phyloP scores from a whole-genome alignment of 1,140 invertebrate genomes.

The Pristionchus pacificus region DNA sequence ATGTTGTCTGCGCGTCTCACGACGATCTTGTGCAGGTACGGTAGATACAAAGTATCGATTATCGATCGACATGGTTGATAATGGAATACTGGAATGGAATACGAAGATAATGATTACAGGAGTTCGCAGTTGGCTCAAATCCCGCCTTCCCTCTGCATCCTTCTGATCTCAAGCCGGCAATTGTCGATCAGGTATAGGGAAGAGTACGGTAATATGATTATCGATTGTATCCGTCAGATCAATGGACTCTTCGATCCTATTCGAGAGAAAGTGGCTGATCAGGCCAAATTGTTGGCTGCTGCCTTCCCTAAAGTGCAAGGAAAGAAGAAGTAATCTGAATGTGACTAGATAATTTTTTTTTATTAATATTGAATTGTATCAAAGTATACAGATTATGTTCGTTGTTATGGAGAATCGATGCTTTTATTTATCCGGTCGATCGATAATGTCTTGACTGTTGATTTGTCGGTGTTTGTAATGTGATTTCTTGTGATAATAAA shows the following conservation, averaged over 20 bases:
- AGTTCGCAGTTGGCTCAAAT: slow-evolving; percentile 26
- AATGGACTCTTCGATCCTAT: slow-evolving; percentile 32
- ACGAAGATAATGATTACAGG: slow-evolving; percentile 39
- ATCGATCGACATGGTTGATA: no score
- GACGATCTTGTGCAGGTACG: not conserved
- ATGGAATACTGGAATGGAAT: no score
- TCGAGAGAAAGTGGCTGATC: slow-evolving; percentile 20
- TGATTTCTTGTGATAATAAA: no score
- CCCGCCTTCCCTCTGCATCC: slow-evolving; percentile 39
- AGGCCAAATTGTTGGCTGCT: slow-evolving; percentile 29
- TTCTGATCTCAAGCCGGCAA: slow-evolving; percentile 46
- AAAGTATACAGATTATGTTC: no score
- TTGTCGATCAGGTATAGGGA: slow-evolving; percentile 30
- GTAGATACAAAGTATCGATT: no score
- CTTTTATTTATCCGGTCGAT: no score
- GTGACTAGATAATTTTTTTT: no score
- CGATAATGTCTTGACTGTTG: no score
- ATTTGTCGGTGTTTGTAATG: no score
- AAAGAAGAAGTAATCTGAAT: slow-evolving; percentile 40
- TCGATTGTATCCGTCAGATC: not conserved
- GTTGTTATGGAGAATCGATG: no score
- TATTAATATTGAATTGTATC: no score
- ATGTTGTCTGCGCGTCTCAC: not conserved
- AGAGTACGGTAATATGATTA: not conserved
- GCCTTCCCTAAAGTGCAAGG: slow-evolving; percentile 34